Conservation (phyloP, 2,888 invertebrate species). For the Coleophora flavipennella region DNA sequence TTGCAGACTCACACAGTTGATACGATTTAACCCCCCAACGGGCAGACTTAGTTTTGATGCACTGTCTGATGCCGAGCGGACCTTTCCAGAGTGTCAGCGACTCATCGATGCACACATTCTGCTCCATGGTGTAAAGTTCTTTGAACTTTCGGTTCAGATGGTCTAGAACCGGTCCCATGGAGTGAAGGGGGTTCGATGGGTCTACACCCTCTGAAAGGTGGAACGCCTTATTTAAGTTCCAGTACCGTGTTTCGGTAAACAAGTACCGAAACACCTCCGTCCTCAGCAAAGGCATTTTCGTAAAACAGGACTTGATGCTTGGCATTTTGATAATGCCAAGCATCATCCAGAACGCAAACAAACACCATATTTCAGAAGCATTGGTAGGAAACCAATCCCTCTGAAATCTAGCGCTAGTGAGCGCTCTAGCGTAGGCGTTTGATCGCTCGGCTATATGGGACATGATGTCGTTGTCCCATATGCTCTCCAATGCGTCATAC, state of each 20-base stretch:
- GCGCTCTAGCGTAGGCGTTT: conserved; percentile 7
- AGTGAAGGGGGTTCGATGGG: not conserved
- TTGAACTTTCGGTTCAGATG: not conserved
- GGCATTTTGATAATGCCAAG: conserved; percentile 9
- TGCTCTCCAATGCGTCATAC: conserved; percentile 10
- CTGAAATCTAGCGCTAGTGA: not conserved
- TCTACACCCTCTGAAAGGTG: conserved; percentile 1
- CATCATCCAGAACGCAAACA: conserved; percentile 10
- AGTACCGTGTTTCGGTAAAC: conserved; percentile 5
- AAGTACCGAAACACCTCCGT: conserved; percentile 8
- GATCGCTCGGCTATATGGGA: conserved; percentile 6
- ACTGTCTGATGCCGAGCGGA: conserved; percentile 7
- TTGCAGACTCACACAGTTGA: conserved; percentile 17
- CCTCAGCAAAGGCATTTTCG: conserved; percentile 3
- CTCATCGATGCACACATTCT: conserved; percentile 15
- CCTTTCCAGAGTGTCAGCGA: conserved; percentile 14
- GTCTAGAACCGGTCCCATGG: not conserved
- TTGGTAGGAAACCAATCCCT: conserved; percentile 5
- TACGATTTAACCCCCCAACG: conserved; percentile 17
- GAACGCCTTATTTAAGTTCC: conserved; percentile 5
- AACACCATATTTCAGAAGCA: conserved; percentile 3
- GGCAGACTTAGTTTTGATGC: conserved; percentile 12
- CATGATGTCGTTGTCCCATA: conserved; percentile 8
- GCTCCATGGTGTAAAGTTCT: not conserved
- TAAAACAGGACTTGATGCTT: conserved; percentile 8